Conservation (phyloP, 2,113 vertebrate species). For the Pogonocichla stellata region DNA sequence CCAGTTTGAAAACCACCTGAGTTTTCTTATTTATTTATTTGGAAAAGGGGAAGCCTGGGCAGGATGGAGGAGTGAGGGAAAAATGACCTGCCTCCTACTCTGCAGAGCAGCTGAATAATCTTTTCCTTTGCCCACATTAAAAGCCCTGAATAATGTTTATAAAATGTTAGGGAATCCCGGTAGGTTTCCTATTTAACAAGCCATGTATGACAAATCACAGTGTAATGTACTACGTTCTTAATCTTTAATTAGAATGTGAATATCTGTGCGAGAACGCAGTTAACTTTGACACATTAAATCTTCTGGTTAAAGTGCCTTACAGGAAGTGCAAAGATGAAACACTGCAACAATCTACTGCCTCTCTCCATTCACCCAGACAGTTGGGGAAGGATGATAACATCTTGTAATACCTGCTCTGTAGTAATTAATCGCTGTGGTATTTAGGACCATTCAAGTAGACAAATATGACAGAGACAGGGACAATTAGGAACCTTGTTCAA, state of each 20-base stretch:
- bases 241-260: conserved; percentile 93
- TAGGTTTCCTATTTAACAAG: conserved; percentile 90
- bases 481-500: conserved; percentile 98
- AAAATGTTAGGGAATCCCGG: conserved; percentile 87
- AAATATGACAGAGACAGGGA: conserved; percentile 99
- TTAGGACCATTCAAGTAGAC: conserved; percentile 97
- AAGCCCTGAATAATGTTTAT: conserved; percentile 85
- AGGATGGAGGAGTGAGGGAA: neutral
- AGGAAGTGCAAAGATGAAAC: conserved; percentile 86
- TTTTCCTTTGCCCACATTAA: conserved; percentile 80
- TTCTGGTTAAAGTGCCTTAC: conserved; percentile 90
- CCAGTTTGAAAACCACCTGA: conserved; percentile 16
- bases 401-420: conserved; percentile 90
- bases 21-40: conserved; percentile 55
- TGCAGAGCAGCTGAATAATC: conserved; percentile 74
- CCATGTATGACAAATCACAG: conserved; percentile 92
- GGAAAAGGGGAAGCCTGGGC: neutral
- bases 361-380: conserved; percentile 86
- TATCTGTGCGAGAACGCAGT: conserved; percentile 85
- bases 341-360: conserved; percentile 81
- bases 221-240: conserved; percentile 90
- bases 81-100: conserved; percentile 58
- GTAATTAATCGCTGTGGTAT: conserved; percentile 99
- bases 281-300: conserved; percentile 92
- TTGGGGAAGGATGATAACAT: conserved; percentile 86